phyloP scores from a whole-genome alignment of 35 echinoderm and acorn worm genomes.

The Holothuria glaberrima region DNA sequence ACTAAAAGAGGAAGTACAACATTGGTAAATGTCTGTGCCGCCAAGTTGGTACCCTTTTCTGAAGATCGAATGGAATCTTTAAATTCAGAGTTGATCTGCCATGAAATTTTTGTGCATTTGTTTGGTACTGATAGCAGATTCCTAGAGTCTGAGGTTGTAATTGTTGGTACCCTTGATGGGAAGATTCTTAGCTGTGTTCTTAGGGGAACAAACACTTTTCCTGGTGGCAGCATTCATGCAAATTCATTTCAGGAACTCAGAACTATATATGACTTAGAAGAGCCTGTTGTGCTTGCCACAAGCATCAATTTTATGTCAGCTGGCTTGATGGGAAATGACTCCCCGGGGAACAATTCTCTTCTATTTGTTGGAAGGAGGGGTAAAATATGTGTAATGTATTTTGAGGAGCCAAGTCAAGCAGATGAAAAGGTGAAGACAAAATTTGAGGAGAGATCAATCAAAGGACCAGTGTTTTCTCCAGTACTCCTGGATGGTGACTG shows the following conservation, averaged over 20 bases:
- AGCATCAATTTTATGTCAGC: neutral
- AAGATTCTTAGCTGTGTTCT: conserved; percentile 11
- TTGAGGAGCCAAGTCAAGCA: neutral
- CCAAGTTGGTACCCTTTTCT: neutral
- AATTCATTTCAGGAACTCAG: too few relatives aligned
- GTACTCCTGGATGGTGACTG: neutral
- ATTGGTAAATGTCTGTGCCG: neutral
- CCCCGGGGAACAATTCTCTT: neutral
- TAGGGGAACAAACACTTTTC: neutral
- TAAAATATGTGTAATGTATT: neutral
- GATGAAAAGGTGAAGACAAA: neutral
- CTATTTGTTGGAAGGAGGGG: conserved; percentile 29
- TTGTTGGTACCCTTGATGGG: conserved; percentile 1
- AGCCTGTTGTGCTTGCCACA: neutral
- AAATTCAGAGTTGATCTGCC: neutral
- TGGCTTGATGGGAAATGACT: neutral
- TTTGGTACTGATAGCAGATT: neutral
- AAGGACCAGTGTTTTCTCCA: neutral
- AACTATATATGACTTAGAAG: neutral
- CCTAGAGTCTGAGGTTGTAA: neutral
- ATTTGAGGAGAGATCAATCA: neutral
- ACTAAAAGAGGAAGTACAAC: neutral
- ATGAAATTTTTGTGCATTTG: neutral
- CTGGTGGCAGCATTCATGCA: neutral
- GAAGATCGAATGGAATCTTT: neutral